A percentile compares a stretch with the other conserved stretches of the same genome.
Evolutionary conservation across 2,113 vertebrate genomes (phyloP).

Genomic region (Pseudorhombus dupliciocellatus): DNA sequence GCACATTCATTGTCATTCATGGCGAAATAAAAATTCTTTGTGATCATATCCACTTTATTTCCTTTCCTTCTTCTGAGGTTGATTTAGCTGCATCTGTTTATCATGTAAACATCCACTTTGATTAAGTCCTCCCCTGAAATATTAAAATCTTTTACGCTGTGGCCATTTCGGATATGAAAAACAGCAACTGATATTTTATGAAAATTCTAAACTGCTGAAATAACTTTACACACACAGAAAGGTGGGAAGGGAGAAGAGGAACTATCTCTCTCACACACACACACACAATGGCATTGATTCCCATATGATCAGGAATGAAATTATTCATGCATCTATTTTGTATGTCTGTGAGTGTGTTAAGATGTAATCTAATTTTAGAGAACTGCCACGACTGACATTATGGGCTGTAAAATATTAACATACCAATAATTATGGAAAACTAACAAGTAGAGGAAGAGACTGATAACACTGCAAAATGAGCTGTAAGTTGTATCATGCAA

Average conservation of each 20-base stretch:
- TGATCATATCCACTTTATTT: conserved; percentile 22
- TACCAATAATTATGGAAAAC: conserved; percentile 38
- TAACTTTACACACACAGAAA: not conserved
- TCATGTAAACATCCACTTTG: conserved; percentile 37
- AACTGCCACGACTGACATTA: conserved; percentile 24
- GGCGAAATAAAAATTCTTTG: conserved; percentile 11
- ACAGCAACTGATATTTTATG: conserved; percentile 15
- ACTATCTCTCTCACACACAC: not conserved
- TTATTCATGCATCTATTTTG: conserved; percentile 13
- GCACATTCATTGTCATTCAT: conserved; percentile 3
- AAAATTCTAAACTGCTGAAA: not conserved
- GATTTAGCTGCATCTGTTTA: conserved; percentile 27
- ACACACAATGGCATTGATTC: not conserved
- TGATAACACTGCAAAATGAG: conserved; percentile 27
- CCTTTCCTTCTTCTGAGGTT: conserved; percentile 23
- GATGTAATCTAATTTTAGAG: conserved; percentile 20
- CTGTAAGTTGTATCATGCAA: conserved; percentile 19
- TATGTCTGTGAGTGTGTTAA: conserved; percentile 31
- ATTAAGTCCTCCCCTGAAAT: conserved; percentile 27
- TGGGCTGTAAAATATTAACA: conserved; percentile 39
- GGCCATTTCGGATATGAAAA: conserved; percentile 28
- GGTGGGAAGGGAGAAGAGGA: not conserved
- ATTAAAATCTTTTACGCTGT: conserved; percentile 16
- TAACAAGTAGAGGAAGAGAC: conserved; percentile 29
- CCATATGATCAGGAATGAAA: not conserved